Evolutionary conservation across 92 coral and sea anemone genomes (phyloP).

Genomic region (Bergia sp.): DNA sequence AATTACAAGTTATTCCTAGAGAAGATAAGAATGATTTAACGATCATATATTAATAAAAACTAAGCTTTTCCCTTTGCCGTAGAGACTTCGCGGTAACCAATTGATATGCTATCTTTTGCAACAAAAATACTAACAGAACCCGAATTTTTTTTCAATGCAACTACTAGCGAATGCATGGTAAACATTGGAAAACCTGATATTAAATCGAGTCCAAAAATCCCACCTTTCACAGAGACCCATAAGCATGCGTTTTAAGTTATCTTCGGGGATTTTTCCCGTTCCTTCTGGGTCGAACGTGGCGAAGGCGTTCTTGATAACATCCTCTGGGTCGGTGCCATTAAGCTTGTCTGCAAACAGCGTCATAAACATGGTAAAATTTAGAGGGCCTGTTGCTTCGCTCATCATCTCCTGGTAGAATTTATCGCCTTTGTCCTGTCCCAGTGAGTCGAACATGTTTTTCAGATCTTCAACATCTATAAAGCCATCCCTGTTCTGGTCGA

Average conservation of each 20-base stretch:
- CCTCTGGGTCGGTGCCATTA: slow-evolving; percentile 97
- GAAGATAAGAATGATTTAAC: no score
- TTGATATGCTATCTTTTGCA: no score
- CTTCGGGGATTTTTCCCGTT: slow-evolving; percentile 80
- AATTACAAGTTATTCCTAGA: background rate
- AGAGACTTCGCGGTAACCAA: background rate
- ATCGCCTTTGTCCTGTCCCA: slow-evolving; percentile 77
- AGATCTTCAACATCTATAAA: slow-evolving; percentile 90
- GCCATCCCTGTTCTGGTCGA: slow-evolving; percentile 94
- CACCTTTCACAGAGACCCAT: slow-evolving; percentile 89
- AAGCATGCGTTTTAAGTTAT: slow-evolving; percentile 71
- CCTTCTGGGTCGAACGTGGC: slow-evolving; percentile 88
- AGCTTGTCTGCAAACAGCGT: slow-evolving; percentile 95
- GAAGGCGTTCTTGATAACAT: slow-evolving; percentile 89
- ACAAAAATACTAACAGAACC: no score
- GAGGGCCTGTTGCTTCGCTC: slow-evolving; percentile 79
- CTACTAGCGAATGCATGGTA: background rate
- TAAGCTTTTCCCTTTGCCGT: background rate
- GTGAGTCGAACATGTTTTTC: slow-evolving; percentile 85
- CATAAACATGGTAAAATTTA: slow-evolving; percentile 95
- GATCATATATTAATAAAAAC: background rate
- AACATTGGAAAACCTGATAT: background rate
- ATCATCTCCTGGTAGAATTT: slow-evolving; percentile 78
- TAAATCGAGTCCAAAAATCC: background rate
- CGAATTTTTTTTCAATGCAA: background rate